phyloP scores from a whole-genome alignment of 2,113 vertebrate species.

The Motacilla tschutschensis region DNA sequence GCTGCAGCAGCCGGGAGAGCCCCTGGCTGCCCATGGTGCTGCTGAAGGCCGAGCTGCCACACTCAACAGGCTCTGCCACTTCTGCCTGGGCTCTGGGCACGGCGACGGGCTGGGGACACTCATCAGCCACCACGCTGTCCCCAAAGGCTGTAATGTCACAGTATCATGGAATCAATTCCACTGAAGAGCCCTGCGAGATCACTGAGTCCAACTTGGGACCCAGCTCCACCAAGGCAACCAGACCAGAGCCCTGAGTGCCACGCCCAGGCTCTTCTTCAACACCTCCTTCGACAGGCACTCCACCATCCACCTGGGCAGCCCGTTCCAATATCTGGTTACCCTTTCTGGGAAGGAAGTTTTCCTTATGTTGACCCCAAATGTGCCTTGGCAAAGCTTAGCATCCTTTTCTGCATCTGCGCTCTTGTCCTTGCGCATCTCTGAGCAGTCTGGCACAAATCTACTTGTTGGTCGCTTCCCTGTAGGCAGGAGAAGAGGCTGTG shows the following conservation, averaged over 20 bases:
- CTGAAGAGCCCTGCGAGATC: neutral
- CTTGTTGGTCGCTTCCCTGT: neutral
- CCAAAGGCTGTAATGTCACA: neutral
- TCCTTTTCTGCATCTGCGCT: neutral
- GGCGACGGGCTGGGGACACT: rapidly evolving
- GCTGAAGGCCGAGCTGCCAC: neutral
- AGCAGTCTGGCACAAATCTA: neutral
- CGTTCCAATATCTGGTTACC: neutral
- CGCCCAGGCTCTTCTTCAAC: rapidly evolving
- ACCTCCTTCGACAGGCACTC: neutral
- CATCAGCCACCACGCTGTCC: rapidly evolving
- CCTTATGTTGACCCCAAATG: neutral
- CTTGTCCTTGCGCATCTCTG: neutral
- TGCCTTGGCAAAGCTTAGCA: neutral
- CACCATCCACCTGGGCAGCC: no score
- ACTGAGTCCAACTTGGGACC: neutral
- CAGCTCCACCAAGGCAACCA: neutral
- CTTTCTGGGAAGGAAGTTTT: neutral
- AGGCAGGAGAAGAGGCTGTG: neutral
- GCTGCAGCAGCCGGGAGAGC: neutral
- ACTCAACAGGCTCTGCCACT: neutral
- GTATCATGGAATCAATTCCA: neutral
- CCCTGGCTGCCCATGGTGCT: neutral
- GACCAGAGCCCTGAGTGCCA: no score
- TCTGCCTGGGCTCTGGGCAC: neutral